Conservation (phyloP, 1,140 invertebrate species). For the Subanguina moxae region DNA sequence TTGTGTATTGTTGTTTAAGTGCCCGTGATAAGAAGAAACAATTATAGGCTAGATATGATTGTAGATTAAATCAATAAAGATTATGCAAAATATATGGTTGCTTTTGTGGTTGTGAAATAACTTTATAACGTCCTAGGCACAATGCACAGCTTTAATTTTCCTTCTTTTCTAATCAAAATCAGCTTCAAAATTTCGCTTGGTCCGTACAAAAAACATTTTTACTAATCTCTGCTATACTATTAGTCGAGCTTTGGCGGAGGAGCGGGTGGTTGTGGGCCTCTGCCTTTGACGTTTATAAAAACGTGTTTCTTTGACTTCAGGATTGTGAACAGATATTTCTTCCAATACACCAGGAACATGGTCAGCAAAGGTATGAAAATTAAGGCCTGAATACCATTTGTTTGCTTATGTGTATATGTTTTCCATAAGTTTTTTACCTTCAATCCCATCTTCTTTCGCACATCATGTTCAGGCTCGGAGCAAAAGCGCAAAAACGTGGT, state of each 20-base stretch:
- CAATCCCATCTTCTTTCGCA: slow-evolving; percentile 76
- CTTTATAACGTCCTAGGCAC: no score
- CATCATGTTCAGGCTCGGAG: slow-evolving; percentile 83
- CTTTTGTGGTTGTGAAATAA: no score
- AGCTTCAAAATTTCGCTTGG: no score
- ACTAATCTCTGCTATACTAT: neutral
- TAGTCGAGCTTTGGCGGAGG: slow-evolving; percentile 3
- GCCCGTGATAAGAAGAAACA: no score
- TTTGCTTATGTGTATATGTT: neutral
- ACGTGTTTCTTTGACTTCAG: slow-evolving; percentile 56
- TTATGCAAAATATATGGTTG: no score
- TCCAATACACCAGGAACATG: slow-evolving; percentile 42
- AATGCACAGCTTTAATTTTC: no score
- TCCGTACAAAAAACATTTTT: no score
- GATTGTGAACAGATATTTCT: slow-evolving; percentile 50
- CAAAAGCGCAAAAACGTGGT: slow-evolving; percentile 72
- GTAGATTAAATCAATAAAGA: no score
- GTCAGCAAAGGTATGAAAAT: neutral
- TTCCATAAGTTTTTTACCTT: slow-evolving; percentile 68
- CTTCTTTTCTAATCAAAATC: no score
- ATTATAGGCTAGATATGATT: no score
- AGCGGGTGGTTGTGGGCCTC: slow-evolving; percentile 50
- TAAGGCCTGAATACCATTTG: neutral
- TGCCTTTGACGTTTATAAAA: slow-evolving; percentile 50
- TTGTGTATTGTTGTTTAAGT: no score